Conservation (phyloP, 2,888 invertebrate species). For the Griposia aprilina region DNA sequence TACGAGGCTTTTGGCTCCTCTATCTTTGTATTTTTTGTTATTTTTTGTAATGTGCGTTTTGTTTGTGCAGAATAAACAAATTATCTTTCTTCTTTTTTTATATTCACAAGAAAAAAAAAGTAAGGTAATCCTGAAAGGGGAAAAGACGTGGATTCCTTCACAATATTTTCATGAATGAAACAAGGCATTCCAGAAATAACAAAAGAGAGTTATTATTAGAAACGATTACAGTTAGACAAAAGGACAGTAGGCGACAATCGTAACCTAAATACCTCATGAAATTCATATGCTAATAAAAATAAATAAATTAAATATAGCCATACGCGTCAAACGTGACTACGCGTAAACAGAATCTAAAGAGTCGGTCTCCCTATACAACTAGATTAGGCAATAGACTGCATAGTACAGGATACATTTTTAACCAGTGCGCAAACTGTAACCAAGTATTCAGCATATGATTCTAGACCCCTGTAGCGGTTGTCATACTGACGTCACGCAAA, state of each 20-base stretch:
- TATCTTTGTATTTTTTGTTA: no score
- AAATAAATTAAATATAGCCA: constrained; percentile 46
- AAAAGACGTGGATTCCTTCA: neutral
- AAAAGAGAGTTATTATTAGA: constrained; percentile 7
- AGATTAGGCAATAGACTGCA: neutral
- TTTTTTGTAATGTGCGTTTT: no score
- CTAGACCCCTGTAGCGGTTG: no score
- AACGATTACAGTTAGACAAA: constrained; percentile 8
- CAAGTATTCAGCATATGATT: no score
- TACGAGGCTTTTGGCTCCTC: no score
- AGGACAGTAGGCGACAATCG: constrained; percentile 9
- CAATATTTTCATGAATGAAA: constrained; percentile 19
- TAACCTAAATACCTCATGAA: constrained; percentile 27
- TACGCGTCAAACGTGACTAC: constrained; percentile 66
- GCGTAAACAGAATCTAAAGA: constrained; percentile 54
- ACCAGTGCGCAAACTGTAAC: no score
- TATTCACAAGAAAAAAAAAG: neutral
- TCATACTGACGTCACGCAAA: no score
- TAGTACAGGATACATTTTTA: no score
- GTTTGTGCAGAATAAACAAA: no score
- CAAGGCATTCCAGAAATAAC: neutral
- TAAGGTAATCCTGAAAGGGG: neutral
- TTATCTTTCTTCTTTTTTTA: no score
- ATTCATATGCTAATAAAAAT: constrained; percentile 42
- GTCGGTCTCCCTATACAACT: neutral